phyloP scores from a whole-genome alignment of 2,888 invertebrate species.

The Nineta flava region DNA sequence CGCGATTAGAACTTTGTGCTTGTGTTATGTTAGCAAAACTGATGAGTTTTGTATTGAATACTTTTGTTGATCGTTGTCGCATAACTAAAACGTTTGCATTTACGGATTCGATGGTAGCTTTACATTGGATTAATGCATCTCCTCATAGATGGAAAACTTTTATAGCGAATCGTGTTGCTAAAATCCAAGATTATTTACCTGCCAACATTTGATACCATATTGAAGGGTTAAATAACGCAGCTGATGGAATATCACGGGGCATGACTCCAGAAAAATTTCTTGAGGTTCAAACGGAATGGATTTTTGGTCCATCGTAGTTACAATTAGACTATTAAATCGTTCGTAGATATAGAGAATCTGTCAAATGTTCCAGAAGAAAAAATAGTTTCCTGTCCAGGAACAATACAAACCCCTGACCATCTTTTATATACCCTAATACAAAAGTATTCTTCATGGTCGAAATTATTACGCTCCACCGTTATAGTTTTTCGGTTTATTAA shows the following conservation, averaged over 20 bases:
- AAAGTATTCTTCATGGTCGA: neutral
- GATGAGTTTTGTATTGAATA: neutral
- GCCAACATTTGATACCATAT: slow-evolving; percentile 7
- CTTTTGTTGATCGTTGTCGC: neutral
- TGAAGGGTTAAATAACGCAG: slow-evolving; percentile 6
- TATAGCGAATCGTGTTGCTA: too few species aligned
- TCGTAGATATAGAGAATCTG: neutral
- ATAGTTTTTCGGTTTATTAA: neutral
- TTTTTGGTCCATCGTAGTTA: neutral
- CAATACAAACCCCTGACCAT: neutral
- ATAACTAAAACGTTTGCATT: slow-evolving; percentile 7
- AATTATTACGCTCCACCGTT: neutral
- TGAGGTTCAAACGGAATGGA: neutral
- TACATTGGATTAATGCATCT: too few species aligned
- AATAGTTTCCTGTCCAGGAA: neutral
- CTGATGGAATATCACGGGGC: slow-evolving; percentile 9
- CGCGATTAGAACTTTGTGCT: slow-evolving; percentile 11
- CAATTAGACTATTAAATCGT: neutral
- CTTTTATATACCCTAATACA: too few species aligned
- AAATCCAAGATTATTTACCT: slow-evolving; percentile 7
- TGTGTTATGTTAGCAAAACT: slow-evolving; percentile 9
- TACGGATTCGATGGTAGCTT: slow-evolving; percentile 9
- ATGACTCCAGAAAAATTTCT: slow-evolving; percentile 6
- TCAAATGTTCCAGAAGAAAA: neutral
- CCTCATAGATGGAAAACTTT: too few species aligned